Conservation (phyloP, 2,797 vertebrate genomes). For the Calcarius lapponicus region DNA sequence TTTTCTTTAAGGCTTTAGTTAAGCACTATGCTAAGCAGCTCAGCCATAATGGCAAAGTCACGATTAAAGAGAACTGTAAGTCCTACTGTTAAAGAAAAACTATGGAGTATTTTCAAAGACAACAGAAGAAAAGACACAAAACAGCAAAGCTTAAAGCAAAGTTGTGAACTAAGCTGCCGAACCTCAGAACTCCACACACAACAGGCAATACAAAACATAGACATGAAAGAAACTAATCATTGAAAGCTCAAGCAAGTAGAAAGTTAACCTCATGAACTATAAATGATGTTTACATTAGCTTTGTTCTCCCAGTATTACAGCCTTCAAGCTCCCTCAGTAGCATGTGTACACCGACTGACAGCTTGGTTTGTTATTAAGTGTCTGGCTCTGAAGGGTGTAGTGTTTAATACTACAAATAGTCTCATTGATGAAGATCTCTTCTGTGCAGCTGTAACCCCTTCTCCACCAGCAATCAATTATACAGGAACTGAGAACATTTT, state of each 20-base stretch:
- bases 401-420: background rate
- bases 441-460: background rate
- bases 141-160: background rate
- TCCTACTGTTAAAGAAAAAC: background rate
- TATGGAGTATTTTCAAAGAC: background rate
- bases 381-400: background rate
- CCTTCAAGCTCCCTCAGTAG: background rate
- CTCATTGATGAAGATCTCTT: background rate
- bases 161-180: background rate
- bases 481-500: background rate
- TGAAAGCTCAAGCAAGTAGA: background rate
- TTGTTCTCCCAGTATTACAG: background rate
- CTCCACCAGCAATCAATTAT: background rate
- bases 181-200: background rate
- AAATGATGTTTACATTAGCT: slow-evolving; percentile 24
- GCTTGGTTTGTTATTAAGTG: background rate
- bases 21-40: background rate
- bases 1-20: background rate
- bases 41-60: background rate
- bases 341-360: background rate
- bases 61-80: background rate
- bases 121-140: background rate
- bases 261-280: slow-evolving; percentile 27
- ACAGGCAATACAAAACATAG: background rate
- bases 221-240: background rate